Base-by-base conservation (phyloP, 2,113 vertebrate genomes). In the Corythaixoides concolor region DNA sequence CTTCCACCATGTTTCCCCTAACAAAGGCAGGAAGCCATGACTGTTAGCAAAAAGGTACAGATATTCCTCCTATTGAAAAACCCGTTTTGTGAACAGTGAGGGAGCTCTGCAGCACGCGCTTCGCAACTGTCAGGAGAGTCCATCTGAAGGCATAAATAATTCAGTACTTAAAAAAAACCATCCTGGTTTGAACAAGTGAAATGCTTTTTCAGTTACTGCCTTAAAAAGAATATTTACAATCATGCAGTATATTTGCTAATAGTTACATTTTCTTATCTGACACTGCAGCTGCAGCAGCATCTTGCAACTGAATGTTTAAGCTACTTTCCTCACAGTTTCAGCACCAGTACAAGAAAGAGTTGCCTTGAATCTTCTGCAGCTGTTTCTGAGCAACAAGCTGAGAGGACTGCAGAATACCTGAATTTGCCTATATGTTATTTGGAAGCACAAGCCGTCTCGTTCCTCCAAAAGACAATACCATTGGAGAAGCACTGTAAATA, bases 1-100 rank as follows among this genome's bases (percentile, higher is more conserved):
- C 95, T 98, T 97, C 90, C 93, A 70, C 98, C 97, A 72, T 90
- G 77, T 93, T 98, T 98, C 98, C 98, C 98, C 97, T 95, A 93
- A 97, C 97, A 95, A 94, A 97, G 96, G 95, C 98, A 98, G 98
- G 97, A 96, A 92, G 91, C 92, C 86, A 62, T 37, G 67, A 85
- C 82, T 35, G 84, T 93, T 76, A 95, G 88, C 86, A 76, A 45
- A 69, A 85, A 95, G 87, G 89, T 86, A 69, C 93, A 68, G 78
- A 89, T 30, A 86, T 90, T 90, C 93, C 96, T 94, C 85, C 85
- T 67, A 28, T 15, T 27, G 67, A 94, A 91, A 55, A 3, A 50
- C 35, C 77, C 70, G 88, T 12, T 67, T 47, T 78, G 79, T 52
- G 63, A 80, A 12, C 52, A 53, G 89, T 1, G 13, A 82, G 86